Base-by-base conservation (phyloP, 1,140 invertebrate genomes). In the Nebria ingens region DNA sequence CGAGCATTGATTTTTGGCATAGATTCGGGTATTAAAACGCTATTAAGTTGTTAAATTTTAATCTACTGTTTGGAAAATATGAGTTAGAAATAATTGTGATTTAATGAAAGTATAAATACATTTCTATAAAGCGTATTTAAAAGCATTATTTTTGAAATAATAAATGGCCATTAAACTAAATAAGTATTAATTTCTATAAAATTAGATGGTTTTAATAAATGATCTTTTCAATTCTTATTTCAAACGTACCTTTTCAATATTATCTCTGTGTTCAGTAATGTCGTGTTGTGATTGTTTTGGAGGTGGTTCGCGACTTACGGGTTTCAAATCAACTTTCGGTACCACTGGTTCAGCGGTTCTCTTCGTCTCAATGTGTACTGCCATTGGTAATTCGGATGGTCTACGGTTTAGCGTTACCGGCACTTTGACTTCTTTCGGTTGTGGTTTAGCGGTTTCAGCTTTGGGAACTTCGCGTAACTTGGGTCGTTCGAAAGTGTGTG, bases 401-500 rank as follows among this genome's bases (percentile, higher is more conserved):
- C 45, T 4, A 11, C 42, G 38, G 22, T 11, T 54, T 21, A 42
- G 4, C 23, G 21, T 54, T 21, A 13, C 17, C 20, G 20, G 42
- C 4, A 67, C 52, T 56, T 66, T 68, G 42, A 64, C 52, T 23
- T 68, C 64, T 55, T 66, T 64, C 51, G 61, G 65, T 12, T 61
- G 64, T 19, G 63, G 62, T 2, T 58, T 56, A 1, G 64, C 58
- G 45, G 59, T 61, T 50, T 68, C 66, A 9, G 25, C 6, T 34
- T 34, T 34, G 17, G 65, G 66, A 2, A 70, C 67, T 12, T 67
- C 62, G 52, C 66, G 67, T 6, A 70, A 59, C 54, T 64, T 62
- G 2, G 67, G 67, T 19, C 58, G 68, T 20, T 61, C 58, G 56
- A 68, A 69, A 21, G 62, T 66, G 21, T 49, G 13, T 17, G 55